These are phyloP conservation scores for Escarpia spicata DNA, from an alignment of 2,888 invertebrate species.

Conservation along the genomic window DNA sequence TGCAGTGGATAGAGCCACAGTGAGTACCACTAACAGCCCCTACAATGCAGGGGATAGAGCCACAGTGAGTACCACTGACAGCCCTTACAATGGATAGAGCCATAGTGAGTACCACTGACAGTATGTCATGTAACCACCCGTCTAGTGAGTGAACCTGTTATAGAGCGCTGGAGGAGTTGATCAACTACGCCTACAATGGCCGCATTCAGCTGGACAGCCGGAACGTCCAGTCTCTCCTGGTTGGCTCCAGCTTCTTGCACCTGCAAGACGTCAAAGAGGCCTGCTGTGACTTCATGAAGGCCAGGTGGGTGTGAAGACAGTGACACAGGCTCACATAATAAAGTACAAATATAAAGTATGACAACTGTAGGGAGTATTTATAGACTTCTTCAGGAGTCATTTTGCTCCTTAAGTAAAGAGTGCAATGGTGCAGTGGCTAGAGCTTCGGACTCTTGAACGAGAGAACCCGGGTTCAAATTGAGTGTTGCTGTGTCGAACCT, in stretches of 20 bases:
- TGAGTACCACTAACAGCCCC: no score
- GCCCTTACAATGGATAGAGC: no score
- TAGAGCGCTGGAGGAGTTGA: constrained; percentile 81
- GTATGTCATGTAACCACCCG: constrained; percentile 57
- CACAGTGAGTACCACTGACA: no score
- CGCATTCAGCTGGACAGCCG: constrained; percentile 79
- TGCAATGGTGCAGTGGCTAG: background rate
- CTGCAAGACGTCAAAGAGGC: constrained; percentile 82
- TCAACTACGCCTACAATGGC: constrained; percentile 87
- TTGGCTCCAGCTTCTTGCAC: constrained; percentile 85
- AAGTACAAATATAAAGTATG: no score
- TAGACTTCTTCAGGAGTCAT: background rate
- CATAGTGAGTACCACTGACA: no score
- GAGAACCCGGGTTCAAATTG: no score
- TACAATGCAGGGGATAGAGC: no score
- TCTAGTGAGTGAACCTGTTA: constrained; percentile 46
- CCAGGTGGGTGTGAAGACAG: constrained; percentile 68
- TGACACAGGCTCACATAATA: no score
- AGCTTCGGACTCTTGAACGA: no score
- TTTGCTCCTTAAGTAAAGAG: background rate
- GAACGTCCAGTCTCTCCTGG: constrained; percentile 86
- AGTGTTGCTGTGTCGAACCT: no score
- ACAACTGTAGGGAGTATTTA: background rate
- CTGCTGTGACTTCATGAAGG: constrained; percentile 82
- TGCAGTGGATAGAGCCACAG: no score